These are phyloP conservation scores for Cololabis saira DNA, from an alignment of 2,113 vertebrate species.

Conservation along the genomic window DNA sequence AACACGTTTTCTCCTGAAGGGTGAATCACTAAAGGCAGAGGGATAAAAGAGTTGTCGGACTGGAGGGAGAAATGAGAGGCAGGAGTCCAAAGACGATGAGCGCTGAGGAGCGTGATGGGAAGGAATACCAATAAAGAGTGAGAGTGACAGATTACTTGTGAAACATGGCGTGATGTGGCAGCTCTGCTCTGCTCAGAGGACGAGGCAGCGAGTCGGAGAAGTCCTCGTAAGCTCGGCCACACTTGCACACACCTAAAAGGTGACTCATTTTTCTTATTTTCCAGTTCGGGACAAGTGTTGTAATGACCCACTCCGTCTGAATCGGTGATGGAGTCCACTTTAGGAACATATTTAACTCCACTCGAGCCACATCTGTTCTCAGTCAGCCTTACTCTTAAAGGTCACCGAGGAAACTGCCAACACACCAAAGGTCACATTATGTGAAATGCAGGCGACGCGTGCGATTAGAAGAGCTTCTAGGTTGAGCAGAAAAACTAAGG, in stretches of 20 bases:
- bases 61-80: conserved; percentile 28
- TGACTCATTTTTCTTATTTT: conserved; percentile 74
- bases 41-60: conserved; percentile 26
- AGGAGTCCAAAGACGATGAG: conserved; percentile 30
- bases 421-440: conserved; percentile 77
- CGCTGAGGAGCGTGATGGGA: conserved; percentile 39
- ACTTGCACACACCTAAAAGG: conserved; percentile 59
- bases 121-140: conserved; percentile 35
- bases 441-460: conserved; percentile 64
- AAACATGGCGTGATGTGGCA: conserved; percentile 44
- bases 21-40: conserved; percentile 12
- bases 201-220: conserved; percentile 49
- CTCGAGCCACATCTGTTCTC: conserved; percentile 67
- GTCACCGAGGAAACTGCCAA: conserved; percentile 73
- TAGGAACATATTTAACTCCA: conserved; percentile 64
- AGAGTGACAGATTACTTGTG: conserved; percentile 67
- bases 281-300: conserved; percentile 64
- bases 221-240: conserved; percentile 46
- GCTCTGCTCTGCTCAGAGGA: conserved; percentile 30
- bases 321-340: conserved; percentile 55
- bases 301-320: conserved; percentile 49
- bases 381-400: conserved; percentile 70
- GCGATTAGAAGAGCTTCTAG: conserved; percentile 67
- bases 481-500: not conserved
- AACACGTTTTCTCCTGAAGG: conserved; percentile 14